A percentile compares a stretch with the other conserved stretches of the same genome.
Evolutionary conservation across 2,888 invertebrate species (phyloP).

Genomic region (Tipula unca): DNA sequence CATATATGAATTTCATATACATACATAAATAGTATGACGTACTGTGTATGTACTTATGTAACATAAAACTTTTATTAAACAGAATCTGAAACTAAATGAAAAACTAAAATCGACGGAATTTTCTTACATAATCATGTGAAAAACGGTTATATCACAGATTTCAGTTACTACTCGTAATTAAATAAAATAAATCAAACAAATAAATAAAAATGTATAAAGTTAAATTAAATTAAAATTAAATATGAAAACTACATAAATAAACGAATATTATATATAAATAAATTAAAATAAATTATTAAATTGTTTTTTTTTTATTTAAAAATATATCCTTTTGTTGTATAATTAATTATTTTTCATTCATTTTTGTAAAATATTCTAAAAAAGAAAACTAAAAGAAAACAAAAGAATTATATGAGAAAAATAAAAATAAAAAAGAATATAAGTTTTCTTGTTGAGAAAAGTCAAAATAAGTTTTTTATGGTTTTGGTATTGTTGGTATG

Average conservation of each 20-base stretch:
- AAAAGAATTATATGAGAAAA: background rate
- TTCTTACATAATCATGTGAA: background rate
- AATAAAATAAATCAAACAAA: background rate
- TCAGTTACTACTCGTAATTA: background rate
- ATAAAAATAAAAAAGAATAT: background rate
- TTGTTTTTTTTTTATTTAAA: background rate
- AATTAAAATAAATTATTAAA: background rate
- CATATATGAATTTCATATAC: background rate
- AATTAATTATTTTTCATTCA: constrained; percentile 8
- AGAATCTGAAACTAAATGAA: background rate
- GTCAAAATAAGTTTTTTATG: background rate
- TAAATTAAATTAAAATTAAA: background rate
- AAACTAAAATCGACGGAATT: background rate
- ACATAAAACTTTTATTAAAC: background rate
- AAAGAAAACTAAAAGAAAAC: background rate
- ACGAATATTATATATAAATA: background rate
- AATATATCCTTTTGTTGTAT: background rate
- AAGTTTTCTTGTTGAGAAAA: background rate
- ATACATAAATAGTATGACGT: too few species aligned
- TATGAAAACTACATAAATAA: background rate
- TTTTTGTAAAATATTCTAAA: background rate
- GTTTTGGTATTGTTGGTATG: background rate
- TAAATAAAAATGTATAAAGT: background rate
- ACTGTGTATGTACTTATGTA: too few species aligned
- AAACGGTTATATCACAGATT: background rate